Base-by-base conservation (phyloP, 2,888 invertebrate genomes). In the Portevinia maculata region DNA sequence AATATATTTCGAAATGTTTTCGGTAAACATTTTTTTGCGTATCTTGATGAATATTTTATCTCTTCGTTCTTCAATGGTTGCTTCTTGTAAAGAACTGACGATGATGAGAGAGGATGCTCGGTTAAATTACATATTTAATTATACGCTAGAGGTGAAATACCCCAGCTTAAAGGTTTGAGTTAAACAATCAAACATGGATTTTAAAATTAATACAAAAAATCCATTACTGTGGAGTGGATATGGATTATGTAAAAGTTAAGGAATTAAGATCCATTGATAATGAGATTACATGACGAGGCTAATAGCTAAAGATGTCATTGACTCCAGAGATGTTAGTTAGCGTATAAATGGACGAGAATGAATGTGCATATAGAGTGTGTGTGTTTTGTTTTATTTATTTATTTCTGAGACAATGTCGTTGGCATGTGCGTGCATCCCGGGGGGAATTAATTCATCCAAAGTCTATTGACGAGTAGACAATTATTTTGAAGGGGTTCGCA, bases 371-470 rank as follows among this genome's bases (percentile, higher is more conserved):
- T n/a, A n/a, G n/a, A n/a, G 41, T 8, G 19, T 21, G 53, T 39
- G 53, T 46, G 65, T 60, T 79, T 67, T 71, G 59, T 78, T n/a
- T n/a, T 39, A 30, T 11, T 39, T 11, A 3, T 9, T 13, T 15
- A 1, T 21, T 57, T 62, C 48, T 59, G 15, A 13, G 57, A 46
- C 57, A 19, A 64, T 74, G 19, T 57, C 21, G 19, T 17, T 8
- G 48, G 60, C 21, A 50, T 50, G 44, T 55, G 52, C n/a, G 21
- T 62, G 30, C 52, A 32, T 59, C 78, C 73, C 2, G 53, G 17
- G 65, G 79, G 65, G 55, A 73, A 60, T 37, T 46, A 60, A 79
- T 73, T 73, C 53, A 73, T 79, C 60, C 65, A 46, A 32, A 11
- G 28, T 28, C 41, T 65, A 59, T 78, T 71, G 52, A 71, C 52